A percentile compares a stretch with the other conserved stretches of the same genome.
Evolutionary conservation across 2,113 vertebrate genomes (phyloP).

Genomic region (Pelmatolapia mariae): DNA sequence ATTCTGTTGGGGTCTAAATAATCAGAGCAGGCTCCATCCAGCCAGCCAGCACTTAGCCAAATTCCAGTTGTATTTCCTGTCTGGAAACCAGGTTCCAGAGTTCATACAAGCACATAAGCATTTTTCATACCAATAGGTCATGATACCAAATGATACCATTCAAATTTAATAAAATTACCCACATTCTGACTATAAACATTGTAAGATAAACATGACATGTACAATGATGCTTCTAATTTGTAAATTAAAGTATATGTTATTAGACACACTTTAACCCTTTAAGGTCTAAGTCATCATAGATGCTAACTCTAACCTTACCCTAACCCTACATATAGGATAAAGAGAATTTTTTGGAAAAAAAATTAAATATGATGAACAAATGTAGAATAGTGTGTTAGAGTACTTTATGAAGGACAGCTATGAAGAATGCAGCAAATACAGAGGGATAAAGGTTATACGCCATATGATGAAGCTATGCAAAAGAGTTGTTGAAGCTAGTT

Average conservation of each 20-base stretch:
- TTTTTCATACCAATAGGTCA: background rate
- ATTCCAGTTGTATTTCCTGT: background rate
- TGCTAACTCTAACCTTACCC: background rate
- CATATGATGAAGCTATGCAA: background rate
- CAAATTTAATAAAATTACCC: background rate
- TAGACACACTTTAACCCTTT: background rate
- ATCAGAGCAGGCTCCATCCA: background rate
- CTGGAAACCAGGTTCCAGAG: background rate
- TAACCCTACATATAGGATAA: background rate
- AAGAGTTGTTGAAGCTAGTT: background rate
- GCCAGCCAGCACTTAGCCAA: background rate
- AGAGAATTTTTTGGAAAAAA: background rate
- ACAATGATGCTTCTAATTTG: background rate
- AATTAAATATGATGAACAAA: background rate
- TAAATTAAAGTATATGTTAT: background rate
- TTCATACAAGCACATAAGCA: background rate
- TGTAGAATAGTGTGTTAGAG: background rate
- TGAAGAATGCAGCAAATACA: background rate
- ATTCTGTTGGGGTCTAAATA: constrained; percentile 1
- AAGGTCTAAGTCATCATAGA: background rate
- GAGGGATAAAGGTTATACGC: background rate
- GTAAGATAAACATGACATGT: background rate
- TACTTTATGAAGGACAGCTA: background rate
- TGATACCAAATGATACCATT: background rate
- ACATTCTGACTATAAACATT: background rate